These are phyloP conservation scores for Clavelina lepadiformis DNA, from an alignment of 23 tunicate genomes.

Conservation along the genomic window DNA sequence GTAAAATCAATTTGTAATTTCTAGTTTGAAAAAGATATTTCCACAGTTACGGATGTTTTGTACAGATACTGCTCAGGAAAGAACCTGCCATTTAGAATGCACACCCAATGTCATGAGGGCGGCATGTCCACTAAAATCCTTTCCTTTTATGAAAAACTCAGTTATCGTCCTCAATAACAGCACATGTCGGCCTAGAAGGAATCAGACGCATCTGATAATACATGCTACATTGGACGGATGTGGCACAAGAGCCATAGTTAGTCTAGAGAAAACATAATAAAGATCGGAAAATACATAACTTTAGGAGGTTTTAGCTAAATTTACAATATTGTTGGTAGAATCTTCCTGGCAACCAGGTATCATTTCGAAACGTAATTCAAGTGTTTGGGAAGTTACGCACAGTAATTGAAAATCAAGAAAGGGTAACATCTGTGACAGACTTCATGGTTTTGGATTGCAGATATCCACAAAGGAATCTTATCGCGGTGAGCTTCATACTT, in stretches of 20 bases:
- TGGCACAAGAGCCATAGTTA: constrained; percentile 37
- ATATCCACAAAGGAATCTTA: constrained; percentile 30
- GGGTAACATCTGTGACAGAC: constrained; percentile 4
- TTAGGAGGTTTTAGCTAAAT: too few relatives aligned
- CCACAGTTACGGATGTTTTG: too few relatives aligned
- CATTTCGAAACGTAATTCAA: constrained; percentile 29
- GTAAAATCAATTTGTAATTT: too few relatives aligned
- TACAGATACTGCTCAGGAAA: too few relatives aligned
- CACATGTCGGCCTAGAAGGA: constrained; percentile 23
- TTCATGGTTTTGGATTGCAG: constrained; percentile 36
- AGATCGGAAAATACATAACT: too few relatives aligned
- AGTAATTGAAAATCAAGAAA: constrained; percentile 4
- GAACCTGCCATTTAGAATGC: constrained; percentile 28
- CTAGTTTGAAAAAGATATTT: too few relatives aligned
- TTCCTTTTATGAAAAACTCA: constrained; percentile 19
- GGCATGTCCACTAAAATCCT: constrained; percentile 33
- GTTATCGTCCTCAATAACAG: constrained; percentile 30
- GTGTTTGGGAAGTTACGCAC: constrained; percentile 1
- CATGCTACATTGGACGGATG: constrained; percentile 43
- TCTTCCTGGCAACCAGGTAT: constrained; percentile 10
- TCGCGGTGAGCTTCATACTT: too few relatives aligned
- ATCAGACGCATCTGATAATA: constrained; percentile 39
- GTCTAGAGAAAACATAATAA: too few relatives aligned
- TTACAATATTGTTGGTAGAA: constrained; percentile 17
- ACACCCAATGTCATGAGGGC: constrained; percentile 19